Conservation (phyloP, 2,113 vertebrate species). For the Hipposideros armiger region DNA sequence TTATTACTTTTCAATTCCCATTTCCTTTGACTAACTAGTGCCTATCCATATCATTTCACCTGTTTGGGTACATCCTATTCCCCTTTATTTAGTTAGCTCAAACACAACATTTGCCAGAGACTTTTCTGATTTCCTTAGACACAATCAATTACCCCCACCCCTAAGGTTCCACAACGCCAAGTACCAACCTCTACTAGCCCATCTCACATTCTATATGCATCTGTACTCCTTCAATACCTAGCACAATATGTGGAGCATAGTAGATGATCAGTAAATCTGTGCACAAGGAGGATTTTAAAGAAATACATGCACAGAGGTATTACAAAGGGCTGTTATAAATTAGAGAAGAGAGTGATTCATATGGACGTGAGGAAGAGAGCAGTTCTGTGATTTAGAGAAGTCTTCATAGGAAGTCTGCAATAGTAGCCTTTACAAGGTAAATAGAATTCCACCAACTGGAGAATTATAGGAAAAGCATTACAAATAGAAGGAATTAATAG, state of each 20-base stretch:
- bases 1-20: background rate
- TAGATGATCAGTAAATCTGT: background rate
- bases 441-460: background rate
- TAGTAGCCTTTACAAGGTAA: background rate
- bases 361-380: background rate
- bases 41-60: background rate
- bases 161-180: background rate
- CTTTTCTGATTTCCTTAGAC: background rate
- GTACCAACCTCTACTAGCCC: background rate
- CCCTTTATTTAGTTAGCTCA: background rate
- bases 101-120: background rate
- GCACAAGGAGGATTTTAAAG: background rate
- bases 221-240: background rate
- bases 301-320: background rate
- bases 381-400: background rate
- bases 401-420: background rate
- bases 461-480: background rate
- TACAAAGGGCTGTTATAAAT: background rate
- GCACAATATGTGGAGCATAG: background rate
- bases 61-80: background rate
- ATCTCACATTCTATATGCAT: background rate
- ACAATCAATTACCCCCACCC: background rate
- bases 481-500: background rate
- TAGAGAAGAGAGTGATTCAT: background rate
- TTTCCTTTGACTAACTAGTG: background rate